Evolutionary conservation across 2,113 vertebrate species (phyloP), one percentile per base, ranked within the genome.

Genomic region (Xenopus borealis): DNA sequence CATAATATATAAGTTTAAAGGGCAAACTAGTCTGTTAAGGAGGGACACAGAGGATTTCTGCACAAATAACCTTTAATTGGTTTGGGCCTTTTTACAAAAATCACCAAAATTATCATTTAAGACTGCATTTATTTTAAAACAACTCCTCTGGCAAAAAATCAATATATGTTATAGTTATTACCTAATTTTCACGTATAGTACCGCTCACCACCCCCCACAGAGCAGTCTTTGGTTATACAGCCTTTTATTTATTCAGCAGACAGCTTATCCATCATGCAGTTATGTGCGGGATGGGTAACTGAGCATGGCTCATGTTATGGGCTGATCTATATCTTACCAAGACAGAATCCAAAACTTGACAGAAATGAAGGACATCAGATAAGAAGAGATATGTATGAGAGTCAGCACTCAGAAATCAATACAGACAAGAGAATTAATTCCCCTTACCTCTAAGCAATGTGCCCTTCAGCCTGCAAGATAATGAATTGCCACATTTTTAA

Each of bases 351-450:
- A 27, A 70, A 64, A 69, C 16, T 62, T 77, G 66, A 53, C 74
- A 52, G 46, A 44, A 44, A 77, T 77, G 19, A 81, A 82, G 81
- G 13, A 59, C 12, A 79, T 80, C 18, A 77, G 55, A 71, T 27
- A 72, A 61, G 18, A 23, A 44, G 58, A 77, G 50, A 77, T n/a
- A 59, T 64, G 74, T 70, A 77, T 70, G 66, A 69, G 66, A 63
- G 67, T 67, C 74, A 64, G 58, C 67, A 16, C 62, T 70, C 66
- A 64, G 59, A 70, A 79, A 79, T 79, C 71, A 59, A 70, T 27
- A 47, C 75, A 19, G 1, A 2, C 47, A 66, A 18, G 58, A 64
- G 59, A 77, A 77, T 64, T 59, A 70, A 63, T 77, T 70, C 74
- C 74, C 33, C 12, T 45, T 70, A 70, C 74, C 50, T 77, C 20